Conservation (phyloP, 2,797 vertebrate genomes). For the Argentina silus region DNA sequence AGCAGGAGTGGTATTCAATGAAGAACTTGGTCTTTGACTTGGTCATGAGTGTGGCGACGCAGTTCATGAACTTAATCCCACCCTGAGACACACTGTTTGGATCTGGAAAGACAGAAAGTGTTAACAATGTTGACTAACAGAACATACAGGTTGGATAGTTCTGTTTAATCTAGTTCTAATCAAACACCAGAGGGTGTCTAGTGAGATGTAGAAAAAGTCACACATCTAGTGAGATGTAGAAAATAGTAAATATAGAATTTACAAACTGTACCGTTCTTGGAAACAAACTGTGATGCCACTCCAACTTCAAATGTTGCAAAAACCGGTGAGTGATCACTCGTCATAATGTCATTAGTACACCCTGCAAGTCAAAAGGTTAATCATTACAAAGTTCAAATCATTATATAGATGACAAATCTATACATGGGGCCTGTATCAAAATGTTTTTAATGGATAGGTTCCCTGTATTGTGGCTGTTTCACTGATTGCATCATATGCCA, state of each 20-base stretch:
- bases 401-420: too few species aligned
- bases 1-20: slow-evolving; percentile 95
- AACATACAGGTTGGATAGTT: too few species aligned
- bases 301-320: slow-evolving; percentile 97
- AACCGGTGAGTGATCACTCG: slow-evolving; percentile 96
- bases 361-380: slow-evolving; percentile 70
- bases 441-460: too few species aligned
- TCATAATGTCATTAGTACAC: slow-evolving; percentile 93
- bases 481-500: background rate
- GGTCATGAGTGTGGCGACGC: slow-evolving; percentile 86
- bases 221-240: background rate
- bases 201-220: background rate
- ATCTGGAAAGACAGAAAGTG: slow-evolving; percentile 63
- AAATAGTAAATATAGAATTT: background rate
- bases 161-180: too few species aligned
- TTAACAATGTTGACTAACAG: too few species aligned
- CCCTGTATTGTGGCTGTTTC: background rate
- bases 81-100: slow-evolving; percentile 83
- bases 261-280: slow-evolving; percentile 87
- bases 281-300: slow-evolving; percentile 96
- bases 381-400: background rate
- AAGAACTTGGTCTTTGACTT: slow-evolving; percentile 98
- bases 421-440: too few species aligned
- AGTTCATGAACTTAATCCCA: slow-evolving; percentile 91
- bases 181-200: too few species aligned